phyloP scores from a whole-genome alignment of 2,113 vertebrate genomes.

The Prionailurus viverrinus region DNA sequence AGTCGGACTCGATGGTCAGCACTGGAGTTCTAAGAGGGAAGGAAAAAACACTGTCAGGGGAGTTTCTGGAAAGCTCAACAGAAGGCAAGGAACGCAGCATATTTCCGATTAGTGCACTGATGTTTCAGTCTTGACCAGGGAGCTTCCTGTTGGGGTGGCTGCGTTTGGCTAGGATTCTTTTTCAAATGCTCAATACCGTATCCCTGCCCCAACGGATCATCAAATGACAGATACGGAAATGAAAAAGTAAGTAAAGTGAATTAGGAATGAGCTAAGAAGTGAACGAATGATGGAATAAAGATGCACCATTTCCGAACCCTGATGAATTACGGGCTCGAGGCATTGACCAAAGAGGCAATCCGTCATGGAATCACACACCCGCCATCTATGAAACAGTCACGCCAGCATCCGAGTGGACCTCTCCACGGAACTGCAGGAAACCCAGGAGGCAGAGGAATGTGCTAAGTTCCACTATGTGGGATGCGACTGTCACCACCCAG shows the following conservation, averaged over 20 bases:
- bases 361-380: background rate
- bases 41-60: constrained; percentile 68
- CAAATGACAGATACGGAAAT: no score
- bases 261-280: background rate
- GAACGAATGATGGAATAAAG: background rate
- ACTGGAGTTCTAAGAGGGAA: constrained; percentile 93
- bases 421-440: background rate
- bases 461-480: rapidly evolving
- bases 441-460: background rate
- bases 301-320: rapidly evolving
- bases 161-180: constrained; percentile 68
- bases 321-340: background rate
- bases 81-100: background rate
- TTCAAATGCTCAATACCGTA: constrained; percentile 68
- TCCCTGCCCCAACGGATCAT: background rate
- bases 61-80: constrained; percentile 33
- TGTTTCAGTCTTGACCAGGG: constrained; percentile 62
- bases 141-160: constrained; percentile 61
- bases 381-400: background rate
- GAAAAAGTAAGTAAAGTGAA: background rate
- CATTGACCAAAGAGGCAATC: background rate
- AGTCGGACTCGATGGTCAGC: constrained; percentile 97
- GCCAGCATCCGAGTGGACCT: background rate
- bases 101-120: background rate
- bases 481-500: background rate